Percentiles rank a stretch among this genome's conserved stretches.
These are phyloP conservation scores for Cancer borealis DNA, from an alignment of 2,888 invertebrate species.

Conservation along the genomic window DNA sequence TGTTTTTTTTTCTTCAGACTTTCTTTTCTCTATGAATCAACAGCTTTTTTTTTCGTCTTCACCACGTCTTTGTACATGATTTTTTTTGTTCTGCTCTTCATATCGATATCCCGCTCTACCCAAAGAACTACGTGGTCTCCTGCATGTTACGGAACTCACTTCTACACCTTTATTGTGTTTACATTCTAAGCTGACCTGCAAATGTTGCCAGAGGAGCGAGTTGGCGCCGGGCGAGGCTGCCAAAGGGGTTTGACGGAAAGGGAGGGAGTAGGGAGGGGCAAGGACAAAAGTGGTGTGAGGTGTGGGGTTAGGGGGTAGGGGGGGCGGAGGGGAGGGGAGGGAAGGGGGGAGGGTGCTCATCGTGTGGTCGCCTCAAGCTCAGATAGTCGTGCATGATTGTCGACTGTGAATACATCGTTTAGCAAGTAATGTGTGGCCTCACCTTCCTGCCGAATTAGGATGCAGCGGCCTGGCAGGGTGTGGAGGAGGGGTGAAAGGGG, in stretches of 20 bases:
- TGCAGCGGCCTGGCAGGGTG: not conserved
- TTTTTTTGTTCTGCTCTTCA: not conserved
- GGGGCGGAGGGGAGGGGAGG: not conserved
- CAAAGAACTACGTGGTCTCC: not conserved
- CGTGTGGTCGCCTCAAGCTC: not conserved
- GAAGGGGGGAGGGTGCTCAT: not conserved
- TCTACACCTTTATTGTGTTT: not conserved
- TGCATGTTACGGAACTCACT: not conserved
- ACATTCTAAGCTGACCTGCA: not conserved
- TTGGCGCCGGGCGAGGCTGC: not conserved
- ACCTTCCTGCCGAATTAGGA: not conserved
- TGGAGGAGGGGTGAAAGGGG: not conserved
- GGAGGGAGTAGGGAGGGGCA: not conserved
- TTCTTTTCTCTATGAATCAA: not conserved
- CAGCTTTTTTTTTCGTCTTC: too few relatives aligned
- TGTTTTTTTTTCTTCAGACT: not conserved
- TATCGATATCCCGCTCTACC: not conserved
- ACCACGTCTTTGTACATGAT: not conserved
- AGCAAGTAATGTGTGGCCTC: not conserved
- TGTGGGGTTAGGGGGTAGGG: conserved; percentile 2
- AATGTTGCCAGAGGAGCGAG: not conserved
- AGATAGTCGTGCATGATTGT: not conserved
- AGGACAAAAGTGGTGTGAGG: conserved; percentile 55
- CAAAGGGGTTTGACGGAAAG: not conserved
- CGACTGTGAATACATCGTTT: not conserved